These are phyloP conservation scores for Hydropsyche tenuis DNA, from an alignment of 1,140 invertebrate genomes.

Conservation along the genomic window DNA sequence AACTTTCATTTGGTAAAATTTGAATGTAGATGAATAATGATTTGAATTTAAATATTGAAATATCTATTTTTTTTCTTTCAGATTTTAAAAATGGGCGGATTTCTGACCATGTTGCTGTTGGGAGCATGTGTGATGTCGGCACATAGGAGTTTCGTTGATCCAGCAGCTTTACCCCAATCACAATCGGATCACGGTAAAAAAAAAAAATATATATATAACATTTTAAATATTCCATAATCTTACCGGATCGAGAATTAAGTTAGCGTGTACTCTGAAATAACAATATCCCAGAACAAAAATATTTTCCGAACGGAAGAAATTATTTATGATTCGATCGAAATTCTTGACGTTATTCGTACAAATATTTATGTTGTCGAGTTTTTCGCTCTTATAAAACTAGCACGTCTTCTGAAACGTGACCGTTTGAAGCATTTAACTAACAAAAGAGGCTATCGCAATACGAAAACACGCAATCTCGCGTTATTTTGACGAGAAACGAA, in stretches of 20 bases:
- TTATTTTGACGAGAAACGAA: neutral
- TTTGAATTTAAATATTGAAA: neutral
- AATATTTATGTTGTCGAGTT: neutral
- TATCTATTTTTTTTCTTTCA: conserved; percentile 4
- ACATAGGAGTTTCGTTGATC: conserved; percentile 44
- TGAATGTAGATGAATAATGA: neutral
- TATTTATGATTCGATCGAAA: neutral
- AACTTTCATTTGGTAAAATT: neutral
- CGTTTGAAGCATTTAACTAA: too few relatives aligned
- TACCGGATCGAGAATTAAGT: too few relatives aligned
- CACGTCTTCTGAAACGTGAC: neutral
- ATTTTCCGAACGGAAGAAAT: neutral
- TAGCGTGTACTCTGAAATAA: too few relatives aligned
- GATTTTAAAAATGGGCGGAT: conserved; percentile 37
- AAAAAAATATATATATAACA: too few relatives aligned
- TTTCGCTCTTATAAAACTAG: neutral
- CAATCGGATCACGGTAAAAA: conserved; percentile 41
- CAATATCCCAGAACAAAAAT: neutral
- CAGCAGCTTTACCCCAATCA: conserved; percentile 38
- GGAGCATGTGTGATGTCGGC: conserved; percentile 38
- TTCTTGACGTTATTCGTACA: too few relatives aligned
- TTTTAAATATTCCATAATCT: neutral
- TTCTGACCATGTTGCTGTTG: conserved; percentile 36
- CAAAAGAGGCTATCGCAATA: neutral
- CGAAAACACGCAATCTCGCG: neutral